Conservation (phyloP, 2,797 vertebrate genomes). For the Tragelaphus eurycerus region DNA sequence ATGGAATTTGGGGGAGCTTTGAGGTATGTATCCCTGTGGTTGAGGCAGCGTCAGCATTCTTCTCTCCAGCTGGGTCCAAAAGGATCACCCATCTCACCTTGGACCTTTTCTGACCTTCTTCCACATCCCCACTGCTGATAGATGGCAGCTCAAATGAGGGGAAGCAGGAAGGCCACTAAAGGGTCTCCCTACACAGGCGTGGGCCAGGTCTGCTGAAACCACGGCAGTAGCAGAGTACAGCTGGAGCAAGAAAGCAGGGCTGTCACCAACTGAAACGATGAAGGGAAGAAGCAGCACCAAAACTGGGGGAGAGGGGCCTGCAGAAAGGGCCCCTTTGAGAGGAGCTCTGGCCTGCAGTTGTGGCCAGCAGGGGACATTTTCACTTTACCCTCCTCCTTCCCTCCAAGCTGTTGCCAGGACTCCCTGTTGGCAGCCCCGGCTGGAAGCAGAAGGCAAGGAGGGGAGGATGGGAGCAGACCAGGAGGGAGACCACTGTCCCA, state of each 20-base stretch:
- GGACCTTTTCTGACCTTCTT: neutral
- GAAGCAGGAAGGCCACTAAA: neutral
- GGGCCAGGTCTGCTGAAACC: neutral
- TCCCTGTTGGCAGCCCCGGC: neutral
- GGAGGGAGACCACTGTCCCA: neutral
- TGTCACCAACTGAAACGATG: neutral
- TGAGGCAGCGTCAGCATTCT: neutral
- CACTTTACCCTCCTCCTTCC: no score
- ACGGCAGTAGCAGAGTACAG: rapidly evolving
- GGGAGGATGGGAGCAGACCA: neutral
- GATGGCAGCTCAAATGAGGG: neutral
- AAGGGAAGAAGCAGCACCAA: neutral
- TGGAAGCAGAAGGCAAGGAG: neutral
- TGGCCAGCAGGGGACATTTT: neutral
- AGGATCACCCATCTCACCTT: neutral
- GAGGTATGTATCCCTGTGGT: neutral
- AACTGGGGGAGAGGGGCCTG: neutral
- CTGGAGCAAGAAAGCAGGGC: neutral
- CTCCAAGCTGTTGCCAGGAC: neutral
- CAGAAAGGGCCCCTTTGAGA: neutral
- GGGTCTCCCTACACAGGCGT: neutral
- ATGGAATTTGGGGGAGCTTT: neutral
- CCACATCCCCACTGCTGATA: neutral
- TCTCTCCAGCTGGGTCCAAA: neutral
- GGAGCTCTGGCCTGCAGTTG: neutral